Percentiles rank a stretch among this genome's conserved stretches.
phyloP scores from a whole-genome alignment of 2,888 invertebrate genomes.

The Apamea anceps region DNA sequence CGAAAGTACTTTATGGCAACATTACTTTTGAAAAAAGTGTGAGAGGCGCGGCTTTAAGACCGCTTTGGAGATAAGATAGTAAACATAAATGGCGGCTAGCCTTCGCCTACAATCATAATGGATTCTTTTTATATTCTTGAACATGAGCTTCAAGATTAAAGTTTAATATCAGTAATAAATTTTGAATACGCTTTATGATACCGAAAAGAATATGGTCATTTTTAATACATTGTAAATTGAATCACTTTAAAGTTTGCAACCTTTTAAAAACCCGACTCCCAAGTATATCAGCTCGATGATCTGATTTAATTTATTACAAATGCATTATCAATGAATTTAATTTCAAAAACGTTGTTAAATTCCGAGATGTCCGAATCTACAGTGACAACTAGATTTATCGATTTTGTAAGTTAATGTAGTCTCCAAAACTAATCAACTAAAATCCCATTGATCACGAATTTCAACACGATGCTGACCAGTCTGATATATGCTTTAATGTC shows the following conservation, averaged over 20 bases:
- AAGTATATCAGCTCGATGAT: neutral
- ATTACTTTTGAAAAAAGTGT: slow-evolving; percentile 43
- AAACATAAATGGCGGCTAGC: slow-evolving; percentile 38
- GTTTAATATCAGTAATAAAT: slow-evolving; percentile 56
- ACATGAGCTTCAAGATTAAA: slow-evolving; percentile 50
- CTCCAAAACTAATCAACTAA: slow-evolving; percentile 46
- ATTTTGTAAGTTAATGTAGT: slow-evolving; percentile 47
- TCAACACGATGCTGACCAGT: slow-evolving; percentile 32
- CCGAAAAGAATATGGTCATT: slow-evolving; percentile 24
- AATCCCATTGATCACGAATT: slow-evolving; percentile 56
- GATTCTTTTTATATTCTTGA: slow-evolving; percentile 56
- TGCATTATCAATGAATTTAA: neutral
- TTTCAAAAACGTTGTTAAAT: neutral
- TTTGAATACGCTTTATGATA: slow-evolving; percentile 34
- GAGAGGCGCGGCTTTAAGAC: slow-evolving; percentile 39
- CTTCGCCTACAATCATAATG: slow-evolving; percentile 52
- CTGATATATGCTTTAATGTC: slow-evolving; percentile 51
- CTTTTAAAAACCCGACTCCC: neutral
- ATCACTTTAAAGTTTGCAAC: slow-evolving; percentile 11
- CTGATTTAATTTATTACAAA: neutral
- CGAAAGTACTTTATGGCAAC: slow-evolving; percentile 39
- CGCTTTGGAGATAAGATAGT: slow-evolving; percentile 52
- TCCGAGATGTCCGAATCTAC: neutral
- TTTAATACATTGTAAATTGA: slow-evolving; percentile 31
- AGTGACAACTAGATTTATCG: slow-evolving; percentile 40